Evolutionary conservation across 2,797 vertebrate genomes (phyloP).

Genomic region (Hyperoplus lanceolatus): DNA sequence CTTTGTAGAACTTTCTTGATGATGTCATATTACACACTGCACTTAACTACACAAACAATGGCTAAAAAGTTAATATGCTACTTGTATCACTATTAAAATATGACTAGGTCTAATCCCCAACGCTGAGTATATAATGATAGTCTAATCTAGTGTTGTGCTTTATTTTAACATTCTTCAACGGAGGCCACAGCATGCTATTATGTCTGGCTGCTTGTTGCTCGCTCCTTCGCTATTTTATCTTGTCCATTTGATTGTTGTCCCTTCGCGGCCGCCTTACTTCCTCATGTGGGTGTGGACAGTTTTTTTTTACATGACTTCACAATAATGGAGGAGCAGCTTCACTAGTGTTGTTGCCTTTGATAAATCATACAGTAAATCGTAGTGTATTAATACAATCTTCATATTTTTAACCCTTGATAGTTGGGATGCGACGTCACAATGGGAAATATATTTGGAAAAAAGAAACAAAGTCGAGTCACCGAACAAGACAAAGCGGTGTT

Average conservation of each 20-base stretch:
- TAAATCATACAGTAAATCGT: neutral
- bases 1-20: no score
- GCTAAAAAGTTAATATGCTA: no score
- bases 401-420: neutral
- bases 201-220: neutral
- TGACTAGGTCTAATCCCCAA: no score
- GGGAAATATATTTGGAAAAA: constrained; percentile 94
- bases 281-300: constrained; percentile 73
- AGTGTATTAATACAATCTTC: neutral
- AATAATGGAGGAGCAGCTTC: constrained; percentile 39
- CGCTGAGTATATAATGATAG: no score
- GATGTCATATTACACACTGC: no score
- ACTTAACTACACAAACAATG: no score
- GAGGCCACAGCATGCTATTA: neutral
- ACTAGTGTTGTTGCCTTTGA: neutral
- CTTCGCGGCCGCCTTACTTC: constrained; percentile 55
- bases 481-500: constrained; percentile 93
- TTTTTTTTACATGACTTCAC: constrained; percentile 56
- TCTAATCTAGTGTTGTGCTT: neutral
- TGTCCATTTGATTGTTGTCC: constrained; percentile 11
- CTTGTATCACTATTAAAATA: no score
- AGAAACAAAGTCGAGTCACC: constrained; percentile 92
- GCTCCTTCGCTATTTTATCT: no score
- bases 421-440: constrained; percentile 83
- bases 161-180: neutral